Evolutionary conservation across 2,113 vertebrate species (phyloP), one percentile per base, ranked within the genome.

Genomic region (Hucho hucho): DNA sequence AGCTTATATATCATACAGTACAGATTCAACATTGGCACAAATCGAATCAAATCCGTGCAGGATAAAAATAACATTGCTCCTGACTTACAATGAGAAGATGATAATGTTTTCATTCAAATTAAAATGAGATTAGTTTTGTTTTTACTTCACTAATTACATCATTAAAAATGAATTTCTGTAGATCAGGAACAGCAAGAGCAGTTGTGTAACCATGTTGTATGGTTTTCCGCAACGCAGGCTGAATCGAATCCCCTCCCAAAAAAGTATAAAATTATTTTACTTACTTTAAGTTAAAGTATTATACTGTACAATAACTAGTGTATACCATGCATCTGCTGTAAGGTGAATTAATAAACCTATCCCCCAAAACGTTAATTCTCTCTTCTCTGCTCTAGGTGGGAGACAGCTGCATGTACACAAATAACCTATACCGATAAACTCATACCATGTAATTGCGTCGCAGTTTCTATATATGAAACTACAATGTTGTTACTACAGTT

Each of bases 1-100:
- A 59, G 72, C n/a, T 14, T 64, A 75, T 66, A 72, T 76, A 83
- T 75, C 72, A 29, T 59, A 76, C 26, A 69, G 26, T 70, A 64
- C 64, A 78, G 64, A 70, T 78, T 69, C 59, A 56, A 72, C 69
- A 24, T 22, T 69, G 11, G 72, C 28, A 75, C 22, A 37, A 72
- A 58, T 56, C 24, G 69, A 70, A 76, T 80, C n/a, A 64, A 71
- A 63, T 72, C 64, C 58, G 14, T 25, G 43, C 37, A 6, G 47
- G 9, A 79, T 22, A 25, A 58, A 58, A 47, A n/a, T 20, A 20
- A 26, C 14, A 56, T 58, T 61, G 28, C 70, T 22, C 28, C 53
- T 70, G 70, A 61, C 26, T 13, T 37, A 28, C 9, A 72, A 14
- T 28, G 22, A 32, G 13, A 59, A 37, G 18, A 32, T 26, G 4